Base-by-base conservation (phyloP, 2,888 invertebrate genomes). In the Anticlea derivata region DNA sequence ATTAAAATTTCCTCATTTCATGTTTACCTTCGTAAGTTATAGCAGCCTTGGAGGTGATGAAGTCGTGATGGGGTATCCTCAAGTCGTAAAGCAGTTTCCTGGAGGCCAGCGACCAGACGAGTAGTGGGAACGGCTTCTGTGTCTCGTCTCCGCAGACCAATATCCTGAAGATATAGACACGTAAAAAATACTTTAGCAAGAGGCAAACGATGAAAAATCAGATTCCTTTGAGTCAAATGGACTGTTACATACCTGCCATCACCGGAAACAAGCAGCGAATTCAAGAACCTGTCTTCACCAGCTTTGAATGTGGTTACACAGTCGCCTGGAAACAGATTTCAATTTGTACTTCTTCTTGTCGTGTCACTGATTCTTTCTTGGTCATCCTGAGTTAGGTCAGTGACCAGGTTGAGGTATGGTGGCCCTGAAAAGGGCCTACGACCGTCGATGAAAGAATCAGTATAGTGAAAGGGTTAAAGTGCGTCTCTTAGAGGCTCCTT, bases 81-180 rank as follows among this genome's bases (percentile, higher is more conserved):
- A 97, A 92, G 82, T 97, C 97, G 75, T 97, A 96, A 11, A 97
- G 91, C 57, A 97, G 88, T 78, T 97, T 97, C 46, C 96, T 92
- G 11, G 96, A 96, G 29, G 95, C 93, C 58, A 97, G 89, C 68
- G 96, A 96, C 97, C 97, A 97, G 24, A 97, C 97, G 33, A 97
- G 92, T 58, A 97, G 86, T 0, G 97, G 97, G 81, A 97, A 97
- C 10, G 97, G 97, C 78, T 97, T 97, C 82, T 97, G 97, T 0
- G 97, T 97, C 88, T 97, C 97, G 80, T 97, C 97, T 5, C 97
- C 97, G 75, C 97, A 97, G 1, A 97, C 97, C 56, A 97, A 91
- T 43, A 96, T 93, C 73, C 96, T 95, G 72, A 11, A 43, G 22
- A 30, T 12, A 26, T 7, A n/a, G n/a, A n/a, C n/a, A n/a, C n/a